These are phyloP conservation scores for Micronycteris hirsuta DNA, from an alignment of 2,113 vertebrate species.

Conservation along the genomic window DNA sequence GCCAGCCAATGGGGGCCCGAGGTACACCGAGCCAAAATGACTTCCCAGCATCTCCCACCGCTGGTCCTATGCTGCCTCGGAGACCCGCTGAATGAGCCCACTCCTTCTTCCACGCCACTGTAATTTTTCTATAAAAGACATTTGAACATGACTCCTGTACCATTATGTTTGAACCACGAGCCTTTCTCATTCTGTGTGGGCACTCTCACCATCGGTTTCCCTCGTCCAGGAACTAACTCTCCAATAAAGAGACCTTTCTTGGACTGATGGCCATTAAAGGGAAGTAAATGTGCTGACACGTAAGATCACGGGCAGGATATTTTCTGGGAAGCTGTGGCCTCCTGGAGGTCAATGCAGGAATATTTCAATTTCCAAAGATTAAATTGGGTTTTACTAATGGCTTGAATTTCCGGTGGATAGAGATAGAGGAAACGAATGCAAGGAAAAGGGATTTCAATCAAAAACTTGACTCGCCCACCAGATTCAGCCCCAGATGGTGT, in stretches of 20 bases:
- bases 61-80: not conserved
- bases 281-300: not conserved
- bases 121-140: not conserved
- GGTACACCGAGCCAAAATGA: not conserved
- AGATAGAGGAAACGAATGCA: not conserved
- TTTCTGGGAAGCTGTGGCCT: not conserved
- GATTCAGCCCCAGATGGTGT: not conserved
- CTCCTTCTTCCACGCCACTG: not conserved
- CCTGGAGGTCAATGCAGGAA: not conserved
- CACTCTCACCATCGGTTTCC: not conserved
- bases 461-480: not conserved
- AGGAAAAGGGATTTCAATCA: not conserved
- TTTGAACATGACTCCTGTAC: not conserved
- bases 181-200: not conserved
- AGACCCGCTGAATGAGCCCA: not conserved
- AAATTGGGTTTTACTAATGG: slow-evolving; percentile 9
- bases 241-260: not conserved
- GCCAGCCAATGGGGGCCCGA: accelerated
- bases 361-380: slow-evolving; percentile 2
- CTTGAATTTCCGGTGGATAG: not conserved
- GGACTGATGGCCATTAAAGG: not conserved
- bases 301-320: not conserved
- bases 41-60: not conserved
- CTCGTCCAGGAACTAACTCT: not conserved
- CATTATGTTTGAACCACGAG: not conserved